These are phyloP conservation scores for Apamea monoglypha DNA, from an alignment of 2,888 invertebrate species.

Conservation along the genomic window DNA sequence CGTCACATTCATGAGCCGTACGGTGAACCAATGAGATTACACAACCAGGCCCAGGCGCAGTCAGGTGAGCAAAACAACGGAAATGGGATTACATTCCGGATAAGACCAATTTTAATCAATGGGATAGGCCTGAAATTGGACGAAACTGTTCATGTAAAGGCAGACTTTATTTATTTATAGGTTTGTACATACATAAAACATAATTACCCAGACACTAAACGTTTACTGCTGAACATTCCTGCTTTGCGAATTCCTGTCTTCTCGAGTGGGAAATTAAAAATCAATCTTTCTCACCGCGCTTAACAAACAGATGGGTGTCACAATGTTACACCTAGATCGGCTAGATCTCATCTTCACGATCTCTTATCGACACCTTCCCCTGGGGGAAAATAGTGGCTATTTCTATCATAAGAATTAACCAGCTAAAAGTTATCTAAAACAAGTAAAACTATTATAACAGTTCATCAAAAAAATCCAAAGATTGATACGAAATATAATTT, in stretches of 20 bases:
- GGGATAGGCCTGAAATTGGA: constrained; percentile 2
- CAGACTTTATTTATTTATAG: background rate
- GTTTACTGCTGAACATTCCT: background rate
- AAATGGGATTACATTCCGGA: constrained; percentile 42
- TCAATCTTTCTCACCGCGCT: background rate
- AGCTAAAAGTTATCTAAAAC: background rate
- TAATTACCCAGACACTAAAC: background rate
- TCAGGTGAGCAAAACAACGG: constrained; percentile 44
- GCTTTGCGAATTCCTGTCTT: background rate
- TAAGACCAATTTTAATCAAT: constrained; percentile 4
- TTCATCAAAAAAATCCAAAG: constrained; percentile 32
- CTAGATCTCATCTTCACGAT: background rate
- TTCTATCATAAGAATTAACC: background rate
- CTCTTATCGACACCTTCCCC: background rate
- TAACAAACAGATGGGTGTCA: background rate
- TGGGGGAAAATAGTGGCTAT: background rate
- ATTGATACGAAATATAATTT: constrained; percentile 64
- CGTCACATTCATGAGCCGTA: constrained; percentile 16
- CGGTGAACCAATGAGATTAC: constrained; percentile 31
- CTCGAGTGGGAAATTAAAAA: background rate
- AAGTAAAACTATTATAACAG: background rate
- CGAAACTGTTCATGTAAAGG: background rate
- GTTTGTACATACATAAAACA: background rate
- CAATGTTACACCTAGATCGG: background rate
- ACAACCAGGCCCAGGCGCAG: constrained; percentile 6